Percentiles rank a stretch among this genome's conserved stretches.
These are phyloP conservation scores for Stenchaetothrips biformis DNA, from an alignment of 2,888 invertebrate species.

Conservation along the genomic window DNA sequence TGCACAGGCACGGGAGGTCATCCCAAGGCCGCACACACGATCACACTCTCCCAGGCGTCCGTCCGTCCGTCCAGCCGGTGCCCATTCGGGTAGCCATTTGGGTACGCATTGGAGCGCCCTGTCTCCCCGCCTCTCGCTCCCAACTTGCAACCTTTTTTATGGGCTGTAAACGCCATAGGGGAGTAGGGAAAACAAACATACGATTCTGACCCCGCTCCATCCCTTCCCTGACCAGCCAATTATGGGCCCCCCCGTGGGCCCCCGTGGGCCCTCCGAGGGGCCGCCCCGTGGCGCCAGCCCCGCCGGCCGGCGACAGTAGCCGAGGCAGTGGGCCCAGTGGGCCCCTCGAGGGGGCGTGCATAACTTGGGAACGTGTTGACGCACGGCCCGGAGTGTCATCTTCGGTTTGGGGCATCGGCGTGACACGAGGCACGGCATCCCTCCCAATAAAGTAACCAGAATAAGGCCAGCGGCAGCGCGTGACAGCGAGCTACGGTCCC, in stretches of 20 bases:
- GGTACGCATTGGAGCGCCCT: too few relatives aligned
- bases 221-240: slow-evolving; percentile 2
- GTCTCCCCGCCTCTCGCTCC: neutral
- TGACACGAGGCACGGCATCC: too few relatives aligned
- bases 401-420: too few relatives aligned
- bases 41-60: neutral
- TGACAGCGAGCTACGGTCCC: too few relatives aligned
- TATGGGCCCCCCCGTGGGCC: slow-evolving; percentile 45
- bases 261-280: slow-evolving; percentile 47
- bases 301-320: slow-evolving; percentile 16
- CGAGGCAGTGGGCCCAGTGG: too few relatives aligned
- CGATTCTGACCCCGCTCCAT: neutral
- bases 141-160: slow-evolving; percentile 21
- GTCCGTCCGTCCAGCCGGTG: neutral
- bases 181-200: slow-evolving; percentile 19
- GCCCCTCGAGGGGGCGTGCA: neutral
- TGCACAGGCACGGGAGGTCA: neutral
- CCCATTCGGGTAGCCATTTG: too few relatives aligned
- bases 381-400: too few relatives aligned
- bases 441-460: too few relatives aligned
- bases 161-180: slow-evolving; percentile 22
- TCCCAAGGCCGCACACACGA: neutral
- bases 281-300: slow-evolving; percentile 36
- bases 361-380: neutral
- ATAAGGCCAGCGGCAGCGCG: too few relatives aligned